Evolutionary conservation across 2,797 vertebrate genomes (phyloP), one percentile per base, ranked within the genome.

Genomic region (Phaenicophaeus curvirostris): DNA sequence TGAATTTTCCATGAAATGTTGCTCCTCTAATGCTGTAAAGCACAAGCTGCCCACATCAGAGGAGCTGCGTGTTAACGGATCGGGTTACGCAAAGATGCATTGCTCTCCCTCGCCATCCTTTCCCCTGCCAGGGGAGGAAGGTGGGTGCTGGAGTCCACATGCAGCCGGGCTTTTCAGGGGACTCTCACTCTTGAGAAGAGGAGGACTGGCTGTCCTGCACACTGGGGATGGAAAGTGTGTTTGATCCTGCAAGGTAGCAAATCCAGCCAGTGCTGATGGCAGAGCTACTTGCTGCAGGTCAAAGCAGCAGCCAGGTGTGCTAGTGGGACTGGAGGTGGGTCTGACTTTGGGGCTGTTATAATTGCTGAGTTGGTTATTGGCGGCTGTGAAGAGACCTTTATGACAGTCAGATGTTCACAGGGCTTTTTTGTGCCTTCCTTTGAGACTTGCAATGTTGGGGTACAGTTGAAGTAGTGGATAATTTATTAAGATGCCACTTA

Each of bases 1-100:
- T 98, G 98, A 98, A 98, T 98, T 98, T 98, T 98, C 98, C 98
- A 98, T 98, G 98, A 98, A 98, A 98, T 98, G 98, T 98, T 98
- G 98, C 98, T 98, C 97, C 98, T 98, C 98, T 98, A 98, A 98
- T 98, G 98, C 98, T 98, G 97, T 98, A 98, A 98, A 98, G 98
- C 97, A 97, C 96, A 98, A 97, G 98, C 98, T 98, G 97, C 98
- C 98, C 97, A 98, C 97, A 98, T 98, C 98, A 98, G 97, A 98
- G 97, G 97, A 97, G 97, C 96, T 97, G 97, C 78, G 94, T 61
- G 96, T 97, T 97, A 96, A 92, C 87, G 97, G 97, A 98, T 98
- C 97, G 80, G 92, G 98, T 98, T 98, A 97, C 98, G 77, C 93
- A 84, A 85, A 97, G 98, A 98, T 97, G 96, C 96, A 97, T 93